These are phyloP conservation scores for Vidua chalybeata DNA, from an alignment of 2,113 vertebrate species.

Conservation along the genomic window DNA sequence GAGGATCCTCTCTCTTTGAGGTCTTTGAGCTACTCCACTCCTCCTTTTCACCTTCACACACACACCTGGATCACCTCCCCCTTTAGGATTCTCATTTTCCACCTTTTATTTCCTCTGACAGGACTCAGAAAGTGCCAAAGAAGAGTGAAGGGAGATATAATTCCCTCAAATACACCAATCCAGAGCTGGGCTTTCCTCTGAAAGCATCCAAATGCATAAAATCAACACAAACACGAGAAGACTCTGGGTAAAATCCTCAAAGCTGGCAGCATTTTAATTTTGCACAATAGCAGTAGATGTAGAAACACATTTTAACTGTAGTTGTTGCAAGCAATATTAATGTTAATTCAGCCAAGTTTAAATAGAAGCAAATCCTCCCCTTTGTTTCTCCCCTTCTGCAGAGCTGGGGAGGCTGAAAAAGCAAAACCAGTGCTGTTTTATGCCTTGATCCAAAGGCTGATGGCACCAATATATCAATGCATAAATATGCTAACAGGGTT, in stretches of 20 bases:
- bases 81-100: not conserved
- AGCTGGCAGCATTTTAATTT: not conserved
- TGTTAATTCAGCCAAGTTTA: not conserved
- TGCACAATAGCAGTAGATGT: not conserved
- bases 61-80: not conserved
- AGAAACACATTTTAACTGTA: not conserved
- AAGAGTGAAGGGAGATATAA: not conserved
- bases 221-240: not conserved
- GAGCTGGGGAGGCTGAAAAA: not conserved
- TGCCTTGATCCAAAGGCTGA: not conserved
- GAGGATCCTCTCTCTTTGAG: not conserved
- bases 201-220: not conserved
- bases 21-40: not conserved
- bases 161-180: not conserved
- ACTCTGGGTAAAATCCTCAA: not conserved
- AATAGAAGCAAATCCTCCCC: conserved; percentile 5
- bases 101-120: not conserved
- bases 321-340: not conserved
- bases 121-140: not conserved
- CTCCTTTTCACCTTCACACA: not conserved
- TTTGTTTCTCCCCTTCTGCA: not conserved
- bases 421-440: not conserved
- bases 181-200: not conserved
- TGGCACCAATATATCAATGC: conserved; percentile 39
- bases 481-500: conserved; percentile 34